Evolutionary conservation across 2,113 vertebrate genomes (phyloP), one percentile per base, ranked within the genome.

Genomic region (Chaetodon trifascialis): DNA sequence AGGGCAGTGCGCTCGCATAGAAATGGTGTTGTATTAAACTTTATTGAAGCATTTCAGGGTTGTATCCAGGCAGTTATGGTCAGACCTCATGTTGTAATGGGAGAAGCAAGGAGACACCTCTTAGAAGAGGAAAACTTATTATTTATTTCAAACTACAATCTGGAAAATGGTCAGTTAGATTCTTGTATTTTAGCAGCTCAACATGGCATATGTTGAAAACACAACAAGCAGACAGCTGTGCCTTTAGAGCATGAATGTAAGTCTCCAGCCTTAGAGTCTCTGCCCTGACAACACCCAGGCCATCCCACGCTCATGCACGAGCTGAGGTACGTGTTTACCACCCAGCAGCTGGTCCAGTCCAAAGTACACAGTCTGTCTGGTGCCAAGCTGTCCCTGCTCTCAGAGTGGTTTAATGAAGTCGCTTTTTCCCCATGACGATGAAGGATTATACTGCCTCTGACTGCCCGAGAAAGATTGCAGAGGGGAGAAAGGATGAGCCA

Each of bases 321-420:
- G 7, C n/a, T 12, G 36, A 19, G 65, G 2, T 5, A 11, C 52
- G 52, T 63, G 70, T 78, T 81, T 60, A 25, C 52, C 38, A 8
- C 21, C 21, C 14, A 46, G 55, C 38, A n/a, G 40, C 44, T 56
- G 52, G 52, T 30, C 62, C 17, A 52, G 63, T 86, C 62, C 58
- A 87, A 86, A 87, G 86, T 83, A 42, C 73, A 60, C 10, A 47
- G 38, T 75, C 42, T 36, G 74, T 47, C 5, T 4, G 12, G n/a
- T 73, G 81, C 79, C 56, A 76, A 68, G 76, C 72, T 56, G 12
- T 59, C 30, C 47, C 40, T 17, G 58, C 38, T 67, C 34, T 14
- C 44, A 5, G 11, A n/a, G 62, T 42, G 17, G 23, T 54, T 21
- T 34, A 62, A 76, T 17, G 2, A 16, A 75, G 30, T 25, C 1